Base-by-base conservation (phyloP, 2,797 vertebrate genomes). In the Microcaecilia unicolor region DNA sequence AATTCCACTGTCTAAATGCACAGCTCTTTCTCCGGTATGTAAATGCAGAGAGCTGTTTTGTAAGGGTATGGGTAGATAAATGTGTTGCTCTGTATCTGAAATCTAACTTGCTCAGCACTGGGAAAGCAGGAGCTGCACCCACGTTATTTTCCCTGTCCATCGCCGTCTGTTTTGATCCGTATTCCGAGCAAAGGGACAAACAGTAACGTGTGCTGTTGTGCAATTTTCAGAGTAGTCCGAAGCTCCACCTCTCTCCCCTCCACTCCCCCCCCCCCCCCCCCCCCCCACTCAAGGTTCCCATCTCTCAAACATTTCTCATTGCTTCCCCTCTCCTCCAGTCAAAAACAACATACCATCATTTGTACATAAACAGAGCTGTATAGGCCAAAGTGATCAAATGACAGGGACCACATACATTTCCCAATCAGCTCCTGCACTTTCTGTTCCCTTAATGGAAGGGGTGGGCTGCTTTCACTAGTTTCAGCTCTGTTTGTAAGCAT, bases 141-240 rank as follows among this genome's bases (percentile, higher is more conserved):
- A 39, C 47, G 58, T 66, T 49, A 64, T 66, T 55, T 28, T 32
- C 28, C 42, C 22, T 27, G 20, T 15, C 44, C 24, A 48, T 61
- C 67, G 46, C 59, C 62, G 64, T 2, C 37, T 60, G 45, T 60
- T 71, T 68, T 52, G 48, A 46, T 37, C 52, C 19, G 14, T 47
- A 51, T 64, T 45, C 42, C 6, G 3, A 39, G 44, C 31, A 37
- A 58, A 42, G 34, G 29, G 31, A 63, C 41, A 69, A 74, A 68
- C 45, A 61, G 45, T 3, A 0, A 12, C 25, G n/a, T n/a, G n/a
- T n/a, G n/a, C 55, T 50, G 41, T 62, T 65, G 43, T 67, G 60
- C 54, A 71, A 63, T 64, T 42, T 59, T 41, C 24, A 23, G 19
- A 18, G 30, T 32, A 53, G 55, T 48, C 29, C n/a, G 25, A 26